These are phyloP conservation scores for Trissoscelio sp. DNA, from an alignment of 2,888 invertebrate species.

Conservation along the genomic window DNA sequence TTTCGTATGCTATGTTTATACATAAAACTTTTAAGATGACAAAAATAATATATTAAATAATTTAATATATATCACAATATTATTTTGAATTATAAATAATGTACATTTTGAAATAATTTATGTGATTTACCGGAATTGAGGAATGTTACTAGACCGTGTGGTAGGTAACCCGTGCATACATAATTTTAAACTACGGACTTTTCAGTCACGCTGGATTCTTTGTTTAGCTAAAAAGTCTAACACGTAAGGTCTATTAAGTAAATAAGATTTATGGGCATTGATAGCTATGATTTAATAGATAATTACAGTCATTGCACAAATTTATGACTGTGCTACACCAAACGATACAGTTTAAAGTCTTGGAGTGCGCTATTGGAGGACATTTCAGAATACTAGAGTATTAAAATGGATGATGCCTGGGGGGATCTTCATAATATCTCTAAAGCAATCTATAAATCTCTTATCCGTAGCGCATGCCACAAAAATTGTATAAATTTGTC, in stretches of 20 bases:
- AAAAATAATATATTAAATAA: too few relatives aligned
- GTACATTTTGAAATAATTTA: constrained; percentile 11
- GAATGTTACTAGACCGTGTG: neutral
- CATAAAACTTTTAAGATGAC: too few relatives aligned
- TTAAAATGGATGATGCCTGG: constrained; percentile 55
- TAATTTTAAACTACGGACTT: constrained; percentile 22
- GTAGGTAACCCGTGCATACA: constrained; percentile 25
- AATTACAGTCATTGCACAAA: constrained; percentile 58
- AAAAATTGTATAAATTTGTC: constrained; percentile 49
- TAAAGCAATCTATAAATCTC: constrained; percentile 58
- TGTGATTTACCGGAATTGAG: neutral
- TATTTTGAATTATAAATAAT: too few relatives aligned
- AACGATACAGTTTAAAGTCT: constrained; percentile 56
- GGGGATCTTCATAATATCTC: constrained; percentile 47
- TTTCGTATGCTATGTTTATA: too few relatives aligned
- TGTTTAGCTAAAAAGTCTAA: constrained; percentile 40
- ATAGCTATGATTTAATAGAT: constrained; percentile 65
- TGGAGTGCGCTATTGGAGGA: constrained; percentile 43
- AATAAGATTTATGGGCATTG: constrained; percentile 63
- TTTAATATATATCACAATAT: too few relatives aligned
- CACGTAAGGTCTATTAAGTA: constrained; percentile 56
- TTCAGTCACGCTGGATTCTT: constrained; percentile 40
- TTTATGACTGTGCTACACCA: constrained; percentile 45
- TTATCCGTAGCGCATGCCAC: neutral
- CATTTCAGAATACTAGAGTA: constrained; percentile 51